Conservation (phyloP, 2,113 vertebrate species). For the Cyphomyrus discorhynchus region DNA sequence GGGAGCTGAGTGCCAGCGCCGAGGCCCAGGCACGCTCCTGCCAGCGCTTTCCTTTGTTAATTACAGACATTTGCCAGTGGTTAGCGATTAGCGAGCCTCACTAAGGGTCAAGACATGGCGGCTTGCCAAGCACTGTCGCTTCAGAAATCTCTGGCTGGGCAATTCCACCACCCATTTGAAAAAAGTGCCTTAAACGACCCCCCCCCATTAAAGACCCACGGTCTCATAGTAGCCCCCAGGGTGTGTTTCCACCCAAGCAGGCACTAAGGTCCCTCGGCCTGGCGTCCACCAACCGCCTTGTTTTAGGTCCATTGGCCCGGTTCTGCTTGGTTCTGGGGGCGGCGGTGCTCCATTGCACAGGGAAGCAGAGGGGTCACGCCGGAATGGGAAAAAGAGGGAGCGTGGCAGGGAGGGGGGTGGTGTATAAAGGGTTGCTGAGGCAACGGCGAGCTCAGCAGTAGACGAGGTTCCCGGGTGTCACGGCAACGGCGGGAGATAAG, state of each 20-base stretch:
- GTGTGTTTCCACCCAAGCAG: not conserved
- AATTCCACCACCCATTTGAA: not conserved
- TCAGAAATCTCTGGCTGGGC: not conserved
- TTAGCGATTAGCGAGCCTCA: not conserved
- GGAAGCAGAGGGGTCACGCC: not conserved
- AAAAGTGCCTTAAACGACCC: not conserved
- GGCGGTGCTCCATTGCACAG: not conserved
- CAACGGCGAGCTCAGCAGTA: slow-evolving; percentile 29
- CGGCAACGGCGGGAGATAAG: slow-evolving; percentile 8
- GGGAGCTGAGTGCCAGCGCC: not conserved
- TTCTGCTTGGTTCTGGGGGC: slow-evolving; percentile 3
- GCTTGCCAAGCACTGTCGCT: not conserved
- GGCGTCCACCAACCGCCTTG: not conserved
- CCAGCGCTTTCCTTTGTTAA: not conserved
- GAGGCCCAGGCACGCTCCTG: not conserved
- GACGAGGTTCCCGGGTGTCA: not conserved
- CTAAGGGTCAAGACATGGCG: not conserved
- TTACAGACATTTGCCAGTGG: not conserved
- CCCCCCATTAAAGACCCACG: not conserved
- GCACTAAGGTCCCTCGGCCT: not conserved
- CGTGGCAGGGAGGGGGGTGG: slow-evolving; percentile 5
- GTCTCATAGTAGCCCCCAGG: not conserved
- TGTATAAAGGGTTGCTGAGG: slow-evolving; percentile 53
- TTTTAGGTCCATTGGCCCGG: not conserved
- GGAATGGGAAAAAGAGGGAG: not conserved